A percentile compares a stretch with the other conserved stretches of the same genome.
phyloP scores from a whole-genome alignment of 2,113 vertebrate genomes.

The Ia io region DNA sequence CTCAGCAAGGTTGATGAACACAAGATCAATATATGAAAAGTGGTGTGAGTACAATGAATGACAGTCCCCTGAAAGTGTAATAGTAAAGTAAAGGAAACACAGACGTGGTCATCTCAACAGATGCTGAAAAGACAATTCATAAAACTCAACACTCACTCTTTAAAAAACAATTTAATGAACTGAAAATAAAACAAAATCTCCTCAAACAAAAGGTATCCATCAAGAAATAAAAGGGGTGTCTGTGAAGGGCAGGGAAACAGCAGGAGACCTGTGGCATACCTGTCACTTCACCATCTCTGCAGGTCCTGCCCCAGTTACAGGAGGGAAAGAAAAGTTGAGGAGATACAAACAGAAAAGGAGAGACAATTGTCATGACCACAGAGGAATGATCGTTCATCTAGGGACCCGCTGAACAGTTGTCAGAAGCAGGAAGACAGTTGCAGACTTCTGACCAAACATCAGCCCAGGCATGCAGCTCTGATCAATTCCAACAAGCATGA shows the following conservation, averaged over 20 bases:
- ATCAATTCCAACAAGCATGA: rapidly evolving
- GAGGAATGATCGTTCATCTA: neutral
- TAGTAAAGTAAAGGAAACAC: neutral
- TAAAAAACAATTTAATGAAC: neutral
- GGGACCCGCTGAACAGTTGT: rapidly evolving
- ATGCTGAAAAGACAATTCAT: neutral
- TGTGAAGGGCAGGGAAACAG: neutral
- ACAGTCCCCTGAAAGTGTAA: rapidly evolving
- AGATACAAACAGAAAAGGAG: rapidly evolving
- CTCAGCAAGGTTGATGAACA: rapidly evolving
- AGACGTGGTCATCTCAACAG: rapidly evolving
- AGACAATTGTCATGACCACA: neutral
- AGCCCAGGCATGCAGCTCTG: rapidly evolving
- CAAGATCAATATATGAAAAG: no score
- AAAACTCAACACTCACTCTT: neutral
- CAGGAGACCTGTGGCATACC: rapidly evolving
- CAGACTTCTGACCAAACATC: rapidly evolving
- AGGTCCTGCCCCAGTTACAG: neutral
- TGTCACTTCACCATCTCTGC: rapidly evolving
- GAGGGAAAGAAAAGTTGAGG: neutral
- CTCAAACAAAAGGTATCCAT: neutral
- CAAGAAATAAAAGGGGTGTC: neutral
- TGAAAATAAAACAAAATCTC: neutral
- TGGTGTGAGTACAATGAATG: rapidly evolving
- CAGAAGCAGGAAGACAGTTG: rapidly evolving